These are phyloP conservation scores for Bactericera cockerelli DNA, from an alignment of 1,140 invertebrate genomes.

Conservation along the genomic window DNA sequence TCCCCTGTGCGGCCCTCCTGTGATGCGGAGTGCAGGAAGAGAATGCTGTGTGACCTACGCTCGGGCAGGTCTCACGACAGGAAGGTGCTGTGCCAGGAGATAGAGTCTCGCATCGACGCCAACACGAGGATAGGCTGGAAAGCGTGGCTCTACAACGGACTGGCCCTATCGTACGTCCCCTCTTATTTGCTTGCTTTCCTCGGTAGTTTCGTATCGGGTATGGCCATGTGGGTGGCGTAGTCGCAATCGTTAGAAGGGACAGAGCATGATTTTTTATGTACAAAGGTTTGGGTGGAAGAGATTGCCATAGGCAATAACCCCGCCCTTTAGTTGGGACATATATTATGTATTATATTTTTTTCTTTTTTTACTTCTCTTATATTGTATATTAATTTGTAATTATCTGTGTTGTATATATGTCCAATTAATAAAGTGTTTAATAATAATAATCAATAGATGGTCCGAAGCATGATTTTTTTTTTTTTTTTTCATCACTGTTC, in stretches of 20 bases:
- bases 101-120: slow-evolving; percentile 60
- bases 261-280: not conserved
- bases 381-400: too few relatives aligned
- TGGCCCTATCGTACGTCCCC: slow-evolving; percentile 65
- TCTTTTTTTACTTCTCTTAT: too few relatives aligned
- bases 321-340: too few relatives aligned
- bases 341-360: too few relatives aligned
- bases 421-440: too few relatives aligned
- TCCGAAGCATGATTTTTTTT: too few relatives aligned
- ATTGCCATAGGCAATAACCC: too few relatives aligned
- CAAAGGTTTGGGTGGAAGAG: too few relatives aligned
- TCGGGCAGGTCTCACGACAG: slow-evolving; percentile 74
- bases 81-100: slow-evolving; percentile 58
- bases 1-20: slow-evolving; percentile 60
- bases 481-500: too few relatives aligned
- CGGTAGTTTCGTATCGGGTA: slow-evolving; percentile 5
- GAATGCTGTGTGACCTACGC: slow-evolving; percentile 66
- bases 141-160: slow-evolving; percentile 68
- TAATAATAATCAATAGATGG: too few relatives aligned
- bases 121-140: slow-evolving; percentile 56
- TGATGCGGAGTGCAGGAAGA: slow-evolving; percentile 66
- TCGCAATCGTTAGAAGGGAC: not conserved
- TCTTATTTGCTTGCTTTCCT: not conserved
- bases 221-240: not conserved
- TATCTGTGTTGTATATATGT: too few relatives aligned